Conservation (phyloP, 2,113 vertebrate genomes). For the Arothron firmamentum region DNA sequence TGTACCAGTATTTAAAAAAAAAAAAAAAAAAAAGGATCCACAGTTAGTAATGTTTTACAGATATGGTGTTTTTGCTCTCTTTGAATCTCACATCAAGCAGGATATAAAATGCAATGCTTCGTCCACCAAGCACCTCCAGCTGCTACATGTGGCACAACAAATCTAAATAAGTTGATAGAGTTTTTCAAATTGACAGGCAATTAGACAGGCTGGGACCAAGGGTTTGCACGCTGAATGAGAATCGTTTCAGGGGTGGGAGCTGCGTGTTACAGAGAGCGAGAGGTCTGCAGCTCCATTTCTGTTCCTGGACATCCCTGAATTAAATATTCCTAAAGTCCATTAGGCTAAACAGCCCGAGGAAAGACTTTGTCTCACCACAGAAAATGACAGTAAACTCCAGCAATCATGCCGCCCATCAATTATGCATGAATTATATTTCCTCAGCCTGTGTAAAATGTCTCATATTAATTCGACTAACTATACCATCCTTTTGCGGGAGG, state of each 20-base stretch:
- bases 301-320: constrained; percentile 69
- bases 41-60: not conserved
- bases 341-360: constrained; percentile 77
- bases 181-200: constrained; percentile 77
- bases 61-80: not conserved
- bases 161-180: constrained; percentile 71
- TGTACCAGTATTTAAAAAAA: not conserved
- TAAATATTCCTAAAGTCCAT: constrained; percentile 75
- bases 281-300: constrained; percentile 52
- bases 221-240: constrained; percentile 69
- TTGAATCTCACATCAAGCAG: not conserved
- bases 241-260: constrained; percentile 58
- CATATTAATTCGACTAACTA: constrained; percentile 71
- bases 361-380: constrained; percentile 67
- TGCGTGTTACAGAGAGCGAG: constrained; percentile 60
- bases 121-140: constrained; percentile 41
- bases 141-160: constrained; percentile 60
- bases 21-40: not conserved
- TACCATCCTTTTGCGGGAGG: constrained; percentile 57
- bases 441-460: constrained; percentile 70
- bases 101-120: not conserved
- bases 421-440: constrained; percentile 78
- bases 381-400: constrained; percentile 78
- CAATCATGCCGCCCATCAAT: constrained; percentile 77
- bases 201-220: constrained; percentile 66